phyloP scores from a whole-genome alignment of 1,140 invertebrate species.

The Neodiprion fabricii region DNA sequence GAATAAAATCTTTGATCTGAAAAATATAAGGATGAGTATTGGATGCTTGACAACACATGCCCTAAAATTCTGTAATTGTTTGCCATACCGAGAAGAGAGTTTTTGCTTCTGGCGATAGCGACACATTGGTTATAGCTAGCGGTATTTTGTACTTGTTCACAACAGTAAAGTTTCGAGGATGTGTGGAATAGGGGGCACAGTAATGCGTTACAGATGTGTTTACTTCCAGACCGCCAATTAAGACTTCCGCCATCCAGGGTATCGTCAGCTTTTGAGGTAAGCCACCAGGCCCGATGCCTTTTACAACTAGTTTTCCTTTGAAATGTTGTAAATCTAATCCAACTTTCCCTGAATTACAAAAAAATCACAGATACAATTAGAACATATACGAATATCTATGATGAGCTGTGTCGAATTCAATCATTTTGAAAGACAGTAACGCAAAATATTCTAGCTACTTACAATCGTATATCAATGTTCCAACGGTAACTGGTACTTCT shows the following conservation, averaged over 20 bases:
- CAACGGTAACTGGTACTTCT: slow-evolving; percentile 69
- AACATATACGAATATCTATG: not conserved
- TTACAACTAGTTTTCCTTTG: slow-evolving; percentile 73
- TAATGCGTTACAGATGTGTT: slow-evolving; percentile 65
- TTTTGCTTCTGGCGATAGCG: slow-evolving; percentile 67
- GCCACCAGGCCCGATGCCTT: slow-evolving; percentile 65
- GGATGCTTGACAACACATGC: slow-evolving; percentile 6
- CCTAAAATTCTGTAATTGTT: slow-evolving; percentile 29
- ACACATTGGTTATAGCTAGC: slow-evolving; percentile 74
- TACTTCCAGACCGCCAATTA: slow-evolving; percentile 65
- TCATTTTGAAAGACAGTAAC: not conserved
- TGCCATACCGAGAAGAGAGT: slow-evolving; percentile 66
- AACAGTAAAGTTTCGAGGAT: slow-evolving; percentile 66
- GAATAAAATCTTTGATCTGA: slow-evolving; percentile 69
- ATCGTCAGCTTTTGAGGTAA: slow-evolving; percentile 68
- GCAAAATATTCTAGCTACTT: slow-evolving; percentile 52
- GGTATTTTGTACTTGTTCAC: slow-evolving; percentile 76
- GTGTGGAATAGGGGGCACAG: slow-evolving; percentile 61
- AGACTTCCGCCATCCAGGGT: slow-evolving; percentile 65
- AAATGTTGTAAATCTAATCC: slow-evolving; percentile 64
- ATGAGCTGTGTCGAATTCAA: not conserved
- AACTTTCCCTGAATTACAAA: slow-evolving; percentile 60
- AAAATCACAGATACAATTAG: slow-evolving; percentile 8
- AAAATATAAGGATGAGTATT: slow-evolving; percentile 45
- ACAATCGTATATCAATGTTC: slow-evolving; percentile 80